Base-by-base conservation (phyloP, 2,888 invertebrate genomes). In the Synanthedon myopaeformis region DNA sequence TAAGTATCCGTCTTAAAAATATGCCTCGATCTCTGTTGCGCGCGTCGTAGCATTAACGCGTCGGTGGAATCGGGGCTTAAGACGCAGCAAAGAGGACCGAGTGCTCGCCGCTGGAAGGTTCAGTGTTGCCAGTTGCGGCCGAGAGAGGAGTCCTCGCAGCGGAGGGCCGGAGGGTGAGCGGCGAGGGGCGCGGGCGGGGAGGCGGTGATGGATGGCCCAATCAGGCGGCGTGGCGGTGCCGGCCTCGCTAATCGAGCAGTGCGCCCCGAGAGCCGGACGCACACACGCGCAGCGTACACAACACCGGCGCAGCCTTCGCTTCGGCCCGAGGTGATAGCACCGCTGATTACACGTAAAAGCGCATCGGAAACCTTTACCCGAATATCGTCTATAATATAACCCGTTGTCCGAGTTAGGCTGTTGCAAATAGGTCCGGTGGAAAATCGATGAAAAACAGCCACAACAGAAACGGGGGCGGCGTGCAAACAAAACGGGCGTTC, bases 181-280 rank as follows among this genome's bases (percentile, higher is more conserved):
- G 75, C 67, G 73, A 61, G 69, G 65, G 70, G 66, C 66, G 74
- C 72, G 74, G 61, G 66, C 64, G 67, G 63, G 76, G 74, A 66
- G 69, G 68, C 62, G 64, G 76, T 86, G 88, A 88, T 89, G 88
- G 89, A 89, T 89, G 89, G 89, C 86, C 88, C 82, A 86, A 85
- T 85, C 84, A 81, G 83, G 83, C 85, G 80, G 82, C 83, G 79
- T 72, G 82, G 78, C 80, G 80, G 81, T 76, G 72, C 77, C 76
- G 74, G 79, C 76, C 82, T 79, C 79, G 81, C 83, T 84, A 85
- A 81, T 82, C 82, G 82, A 81, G 79, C 82, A 76, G 72, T 79
- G 80, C 76, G 82, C 78, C 78, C 76, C 73, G 80, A 71, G 75
- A 74, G 70, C 69, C 72, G 69, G 72, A 72, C 60, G 57, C 77